Conservation (phyloP, 2,113 vertebrate species). For the Meleagris gallopavo region DNA sequence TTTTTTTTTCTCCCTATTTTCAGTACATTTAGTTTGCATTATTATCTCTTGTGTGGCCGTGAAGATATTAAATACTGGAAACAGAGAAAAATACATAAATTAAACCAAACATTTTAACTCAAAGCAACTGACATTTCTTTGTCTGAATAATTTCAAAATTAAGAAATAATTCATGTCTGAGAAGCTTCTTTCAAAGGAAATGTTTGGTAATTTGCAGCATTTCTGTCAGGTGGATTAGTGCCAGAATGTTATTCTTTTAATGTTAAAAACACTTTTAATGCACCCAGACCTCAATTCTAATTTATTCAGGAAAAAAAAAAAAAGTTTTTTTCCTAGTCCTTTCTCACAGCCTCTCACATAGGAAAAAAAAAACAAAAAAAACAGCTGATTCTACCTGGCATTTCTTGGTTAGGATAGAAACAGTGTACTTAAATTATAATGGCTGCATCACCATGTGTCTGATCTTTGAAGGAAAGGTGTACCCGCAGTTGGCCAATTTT, state of each 20-base stretch:
- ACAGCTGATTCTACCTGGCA: background rate
- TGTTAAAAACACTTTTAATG: background rate
- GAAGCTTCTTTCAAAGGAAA: background rate
- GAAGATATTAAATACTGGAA: conserved; percentile 12
- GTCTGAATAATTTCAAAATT: background rate
- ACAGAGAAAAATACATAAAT: background rate
- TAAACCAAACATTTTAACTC: background rate
- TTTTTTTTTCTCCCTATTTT: background rate
- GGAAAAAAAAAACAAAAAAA: background rate
- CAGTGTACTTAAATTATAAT: background rate
- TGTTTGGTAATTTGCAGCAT: background rate
- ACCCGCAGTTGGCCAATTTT: background rate
- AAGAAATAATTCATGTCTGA: background rate
- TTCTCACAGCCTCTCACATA: background rate
- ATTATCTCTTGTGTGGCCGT: background rate
- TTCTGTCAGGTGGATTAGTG: background rate
- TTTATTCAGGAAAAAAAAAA: background rate
- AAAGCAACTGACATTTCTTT: background rate
- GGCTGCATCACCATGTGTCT: too few species aligned
- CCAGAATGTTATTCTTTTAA: background rate
- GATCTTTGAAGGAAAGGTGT: background rate
- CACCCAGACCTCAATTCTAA: background rate
- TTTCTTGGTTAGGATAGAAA: background rate
- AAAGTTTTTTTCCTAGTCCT: background rate
- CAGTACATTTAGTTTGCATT: background rate